Evolutionary conservation across 2,888 invertebrate species (phyloP), one percentile per base, ranked within the genome.

Genomic region (Diachrysia chrysitis): DNA sequence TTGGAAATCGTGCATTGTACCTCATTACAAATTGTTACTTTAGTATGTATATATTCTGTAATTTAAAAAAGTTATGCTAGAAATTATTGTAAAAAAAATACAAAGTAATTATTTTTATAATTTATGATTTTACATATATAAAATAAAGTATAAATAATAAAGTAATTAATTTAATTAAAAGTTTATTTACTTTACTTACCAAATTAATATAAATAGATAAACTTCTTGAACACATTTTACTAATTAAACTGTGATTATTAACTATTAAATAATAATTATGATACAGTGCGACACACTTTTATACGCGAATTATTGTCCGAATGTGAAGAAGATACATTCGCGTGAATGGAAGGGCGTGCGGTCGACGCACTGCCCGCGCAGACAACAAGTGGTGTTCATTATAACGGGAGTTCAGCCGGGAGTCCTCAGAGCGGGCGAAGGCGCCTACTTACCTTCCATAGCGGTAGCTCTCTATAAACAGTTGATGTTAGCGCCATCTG

Each of bases 311-410:
- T 90, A 89, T 87, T 80, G 86, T 87, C 84, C 90, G 88, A 91
- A 86, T 90, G 87, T 92, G 88, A 91, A 89, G 89, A 92, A 91
- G 87, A 90, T 88, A 94, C 95, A 95, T 95, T 94, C 93, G 93
- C 95, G 91, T 88, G 85, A 90, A 76, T 88, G 85, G 87, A 91
- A 92, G 91, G 94, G 94, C 94, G 94, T 92, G 93, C 95, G 94
- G 92, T 90, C 93, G 93, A 92, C 94, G 93, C 94, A 95, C 94
- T 94, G 93, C 94, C 94, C 93, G 92, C 87, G 80, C 92, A 93
- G 91, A 94, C 92, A 93, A 93, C 93, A 93, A 93, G 92, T 93
- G 92, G 87, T 92, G 88, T 87, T 90, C 90, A 92, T 92, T 94
- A 94, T 95, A 95, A 95, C 95, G 95, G 95, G 95, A 95, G 90